phyloP scores from a whole-genome alignment of 2,113 vertebrate genomes.

The Callaeas wilsoni region DNA sequence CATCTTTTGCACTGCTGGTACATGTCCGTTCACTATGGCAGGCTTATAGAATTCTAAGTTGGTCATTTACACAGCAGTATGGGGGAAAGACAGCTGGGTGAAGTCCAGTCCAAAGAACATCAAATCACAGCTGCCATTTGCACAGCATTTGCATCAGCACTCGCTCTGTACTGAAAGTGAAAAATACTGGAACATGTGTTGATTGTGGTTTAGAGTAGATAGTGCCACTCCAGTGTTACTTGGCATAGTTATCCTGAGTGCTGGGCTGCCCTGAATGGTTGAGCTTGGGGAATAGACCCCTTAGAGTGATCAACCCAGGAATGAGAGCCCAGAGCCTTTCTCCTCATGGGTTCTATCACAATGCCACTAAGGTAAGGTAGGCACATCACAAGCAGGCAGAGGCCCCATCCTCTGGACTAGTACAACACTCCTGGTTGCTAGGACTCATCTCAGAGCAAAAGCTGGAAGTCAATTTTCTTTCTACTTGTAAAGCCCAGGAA shows the following conservation, averaged over 20 bases:
- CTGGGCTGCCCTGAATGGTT: neutral
- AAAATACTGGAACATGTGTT: neutral
- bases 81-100: neutral
- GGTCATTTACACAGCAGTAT: neutral
- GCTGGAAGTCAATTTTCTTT: neutral
- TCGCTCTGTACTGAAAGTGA: neutral
- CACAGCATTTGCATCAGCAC: neutral
- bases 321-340: neutral
- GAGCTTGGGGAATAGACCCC: neutral
- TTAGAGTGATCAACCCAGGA: neutral
- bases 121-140: neutral
- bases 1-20: neutral
- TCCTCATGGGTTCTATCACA: fast-evolving
- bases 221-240: neutral
- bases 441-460: neutral
- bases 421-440: too few relatives aligned
- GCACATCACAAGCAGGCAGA: neutral
- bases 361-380: neutral
- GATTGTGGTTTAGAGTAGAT: neutral
- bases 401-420: neutral
- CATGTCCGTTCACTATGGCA: neutral
- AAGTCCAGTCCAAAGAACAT: neutral
- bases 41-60: neutral
- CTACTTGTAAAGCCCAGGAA: neutral
- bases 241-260: neutral